Conservation (phyloP, 2,888 invertebrate genomes). For the Diachrysia chrysitis region DNA sequence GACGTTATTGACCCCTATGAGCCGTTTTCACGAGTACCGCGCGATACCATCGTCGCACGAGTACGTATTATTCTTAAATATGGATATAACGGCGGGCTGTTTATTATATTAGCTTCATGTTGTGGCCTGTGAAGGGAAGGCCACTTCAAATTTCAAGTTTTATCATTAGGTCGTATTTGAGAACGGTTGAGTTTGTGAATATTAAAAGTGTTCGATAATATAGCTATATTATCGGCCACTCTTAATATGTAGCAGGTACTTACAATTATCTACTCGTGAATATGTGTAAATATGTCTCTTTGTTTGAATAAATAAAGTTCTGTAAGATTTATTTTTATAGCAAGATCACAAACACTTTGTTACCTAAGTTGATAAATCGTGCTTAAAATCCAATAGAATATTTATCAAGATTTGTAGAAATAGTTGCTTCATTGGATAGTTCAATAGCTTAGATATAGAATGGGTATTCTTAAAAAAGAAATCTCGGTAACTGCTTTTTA, state of each 20-base stretch:
- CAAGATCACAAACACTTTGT: no score
- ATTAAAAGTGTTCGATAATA: conserved; percentile 19
- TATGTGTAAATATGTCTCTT: no score
- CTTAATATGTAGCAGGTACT: no score
- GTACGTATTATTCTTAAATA: conserved; percentile 39
- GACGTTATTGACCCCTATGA: conserved; percentile 57
- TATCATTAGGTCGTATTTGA: conserved; percentile 49
- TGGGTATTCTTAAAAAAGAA: background rate
- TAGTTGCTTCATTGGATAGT: background rate
- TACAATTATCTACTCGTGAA: background rate
- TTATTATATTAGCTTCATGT: conserved; percentile 38
- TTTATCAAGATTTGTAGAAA: background rate
- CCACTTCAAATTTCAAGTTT: conserved; percentile 39
- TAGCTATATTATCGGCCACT: no score
- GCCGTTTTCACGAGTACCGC: conserved; percentile 20
- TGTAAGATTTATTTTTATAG: no score
- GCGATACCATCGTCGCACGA: conserved; percentile 3
- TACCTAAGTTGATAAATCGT: background rate
- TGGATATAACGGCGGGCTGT: conserved; percentile 30
- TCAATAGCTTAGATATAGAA: background rate
- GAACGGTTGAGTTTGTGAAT: conserved; percentile 47
- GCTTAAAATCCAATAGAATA: background rate
- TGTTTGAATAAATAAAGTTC: no score
- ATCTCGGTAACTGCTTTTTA: background rate
- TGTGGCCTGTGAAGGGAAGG: conserved; percentile 44